phyloP scores from a whole-genome alignment of 1,140 invertebrate species.

The Scaptomyza hsui region DNA sequence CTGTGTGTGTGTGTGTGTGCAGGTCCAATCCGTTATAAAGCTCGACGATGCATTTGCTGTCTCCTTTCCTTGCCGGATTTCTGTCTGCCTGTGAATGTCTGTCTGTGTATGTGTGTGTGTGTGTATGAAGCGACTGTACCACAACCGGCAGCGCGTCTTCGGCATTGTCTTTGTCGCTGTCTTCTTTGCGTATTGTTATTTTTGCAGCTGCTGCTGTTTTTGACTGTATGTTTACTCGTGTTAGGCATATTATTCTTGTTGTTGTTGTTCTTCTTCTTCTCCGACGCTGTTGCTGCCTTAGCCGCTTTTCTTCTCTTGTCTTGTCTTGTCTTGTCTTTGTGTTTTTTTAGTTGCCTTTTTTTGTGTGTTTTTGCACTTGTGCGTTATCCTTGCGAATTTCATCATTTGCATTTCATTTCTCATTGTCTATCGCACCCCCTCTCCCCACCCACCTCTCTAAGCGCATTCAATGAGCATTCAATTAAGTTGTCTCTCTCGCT shows the following conservation, averaged over 20 bases:
- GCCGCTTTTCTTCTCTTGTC: background rate
- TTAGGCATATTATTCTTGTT: conserved; percentile 3
- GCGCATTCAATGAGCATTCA: too few species aligned
- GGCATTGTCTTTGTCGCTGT: conserved; percentile 41
- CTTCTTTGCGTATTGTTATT: conserved; percentile 55
- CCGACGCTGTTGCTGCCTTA: background rate
- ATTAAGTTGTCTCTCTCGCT: conserved; percentile 1
- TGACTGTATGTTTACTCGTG: background rate
- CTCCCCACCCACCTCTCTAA: background rate
- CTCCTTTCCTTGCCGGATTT: conserved; percentile 1
- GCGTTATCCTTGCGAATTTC: conserved; percentile 28
- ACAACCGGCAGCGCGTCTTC: conserved; percentile 43
- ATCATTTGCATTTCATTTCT: conserved; percentile 7
- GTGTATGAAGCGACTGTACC: conserved; percentile 63
- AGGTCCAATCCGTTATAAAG: conserved; percentile 42
- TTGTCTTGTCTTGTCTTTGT: background rate
- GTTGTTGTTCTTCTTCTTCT: background rate
- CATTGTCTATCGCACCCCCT: background rate
- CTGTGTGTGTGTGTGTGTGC: conserved; percentile 16
- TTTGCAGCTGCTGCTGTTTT: conserved; percentile 60
- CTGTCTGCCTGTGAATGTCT: background rate
- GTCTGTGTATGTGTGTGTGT: conserved; percentile 12
- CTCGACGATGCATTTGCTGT: conserved; percentile 22
- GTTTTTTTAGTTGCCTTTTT: background rate
- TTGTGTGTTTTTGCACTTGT: conserved; percentile 33